phyloP scores from a whole-genome alignment of 2,888 invertebrate species.

The Euplagia quadripunctaria region DNA sequence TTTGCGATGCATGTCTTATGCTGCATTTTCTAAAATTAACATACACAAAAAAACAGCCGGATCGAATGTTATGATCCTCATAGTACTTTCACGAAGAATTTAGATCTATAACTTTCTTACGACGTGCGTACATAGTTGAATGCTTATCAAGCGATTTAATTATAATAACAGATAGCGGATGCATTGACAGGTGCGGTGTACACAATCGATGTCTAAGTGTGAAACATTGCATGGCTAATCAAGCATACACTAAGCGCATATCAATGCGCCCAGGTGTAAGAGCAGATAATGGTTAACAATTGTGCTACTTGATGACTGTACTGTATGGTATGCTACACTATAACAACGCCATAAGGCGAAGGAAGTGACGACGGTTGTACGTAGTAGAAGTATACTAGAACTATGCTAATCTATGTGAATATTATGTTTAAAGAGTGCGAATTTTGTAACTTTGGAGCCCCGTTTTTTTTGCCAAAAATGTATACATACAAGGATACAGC shows the following conservation, averaged over 20 bases:
- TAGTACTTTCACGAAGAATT: neutral
- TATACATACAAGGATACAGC: neutral
- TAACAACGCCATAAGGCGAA: neutral
- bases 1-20: too few relatives aligned
- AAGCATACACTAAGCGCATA: constrained; percentile 70
- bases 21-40: too few relatives aligned
- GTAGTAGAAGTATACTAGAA: neutral
- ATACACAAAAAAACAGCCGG: too few relatives aligned
- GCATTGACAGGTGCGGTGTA: constrained; percentile 60
- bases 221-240: constrained; percentile 71
- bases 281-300: constrained; percentile 66
- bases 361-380: neutral
- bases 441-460: neutral
- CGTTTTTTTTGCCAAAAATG: neutral
- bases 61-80: neutral
- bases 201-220: constrained; percentile 65
- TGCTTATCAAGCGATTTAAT: constrained; percentile 34
- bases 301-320: constrained; percentile 57
- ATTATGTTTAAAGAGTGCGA: neutral
- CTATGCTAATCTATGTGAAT: neutral
- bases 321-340: constrained; percentile 46
- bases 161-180: constrained; percentile 45
- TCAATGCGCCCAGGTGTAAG: constrained; percentile 76
- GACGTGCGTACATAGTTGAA: constrained; percentile 10
- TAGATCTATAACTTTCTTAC: neutral